Conservation (phyloP, 2,888 invertebrate genomes). For the Sussaba pulchella region DNA sequence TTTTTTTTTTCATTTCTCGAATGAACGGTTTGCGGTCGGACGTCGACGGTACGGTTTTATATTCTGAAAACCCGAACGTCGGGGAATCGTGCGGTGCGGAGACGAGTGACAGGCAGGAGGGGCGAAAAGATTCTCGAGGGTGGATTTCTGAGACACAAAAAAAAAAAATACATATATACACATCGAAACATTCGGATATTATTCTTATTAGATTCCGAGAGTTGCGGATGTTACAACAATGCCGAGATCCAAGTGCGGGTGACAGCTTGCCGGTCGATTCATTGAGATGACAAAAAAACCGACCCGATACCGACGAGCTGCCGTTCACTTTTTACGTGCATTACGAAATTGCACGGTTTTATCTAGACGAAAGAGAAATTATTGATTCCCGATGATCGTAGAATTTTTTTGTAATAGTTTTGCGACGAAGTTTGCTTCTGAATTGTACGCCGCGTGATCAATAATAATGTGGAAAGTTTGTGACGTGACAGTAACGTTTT, state of each 20-base stretch:
- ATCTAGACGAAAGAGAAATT: slow-evolving; percentile 31
- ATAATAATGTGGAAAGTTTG: slow-evolving; percentile 12
- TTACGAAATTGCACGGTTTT: background rate
- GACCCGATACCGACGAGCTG: background rate
- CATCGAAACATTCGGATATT: background rate
- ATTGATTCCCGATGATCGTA: background rate
- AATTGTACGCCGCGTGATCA: background rate
- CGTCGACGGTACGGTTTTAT: background rate
- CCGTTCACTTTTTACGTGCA: background rate
- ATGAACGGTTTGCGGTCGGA: background rate
- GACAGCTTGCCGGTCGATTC: slow-evolving; percentile 9
- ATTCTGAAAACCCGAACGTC: background rate
- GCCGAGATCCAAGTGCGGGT: background rate
- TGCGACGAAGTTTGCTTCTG: background rate
- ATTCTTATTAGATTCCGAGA: slow-evolving; percentile 26
- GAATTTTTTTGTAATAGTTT: slow-evolving; percentile 16
- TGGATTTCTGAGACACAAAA: background rate
- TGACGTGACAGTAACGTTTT: background rate
- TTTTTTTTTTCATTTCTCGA: too few species aligned
- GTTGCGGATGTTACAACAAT: background rate
- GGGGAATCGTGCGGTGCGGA: background rate
- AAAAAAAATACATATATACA: too few species aligned
- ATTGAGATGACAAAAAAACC: slow-evolving; percentile 3
- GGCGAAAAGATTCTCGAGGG: background rate
- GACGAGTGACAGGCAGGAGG: background rate